Percentiles rank a stretch among this genome's conserved stretches.
Evolutionary conservation across 2,888 invertebrate genomes (phyloP).

Genomic region (Gymnoscelis rufifasciata): DNA sequence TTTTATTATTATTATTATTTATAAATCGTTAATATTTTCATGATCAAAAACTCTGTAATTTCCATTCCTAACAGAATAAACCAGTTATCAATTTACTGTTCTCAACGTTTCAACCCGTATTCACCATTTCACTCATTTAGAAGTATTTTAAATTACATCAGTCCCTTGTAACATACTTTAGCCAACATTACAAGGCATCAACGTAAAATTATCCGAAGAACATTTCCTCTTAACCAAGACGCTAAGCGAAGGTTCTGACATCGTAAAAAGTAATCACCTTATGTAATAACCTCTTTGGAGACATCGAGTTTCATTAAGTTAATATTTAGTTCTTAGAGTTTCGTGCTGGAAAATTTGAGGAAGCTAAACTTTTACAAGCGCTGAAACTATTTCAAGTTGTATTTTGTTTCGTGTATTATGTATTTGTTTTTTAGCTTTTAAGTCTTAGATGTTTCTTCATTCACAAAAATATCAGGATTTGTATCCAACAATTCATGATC

Average conservation of each 20-base stretch:
- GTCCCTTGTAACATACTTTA: background rate
- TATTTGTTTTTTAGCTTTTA: too few species aligned
- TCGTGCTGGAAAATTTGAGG: background rate
- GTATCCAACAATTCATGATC: too few species aligned
- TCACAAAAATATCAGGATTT: too few species aligned
- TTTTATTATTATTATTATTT: too few species aligned
- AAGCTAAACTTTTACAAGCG: background rate
- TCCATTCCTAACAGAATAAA: too few species aligned
- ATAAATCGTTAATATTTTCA: too few species aligned
- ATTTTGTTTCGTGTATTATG: too few species aligned
- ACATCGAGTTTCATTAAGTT: constrained; percentile 20
- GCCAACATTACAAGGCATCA: background rate
- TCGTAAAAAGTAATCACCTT: constrained; percentile 23
- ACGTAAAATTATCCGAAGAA: constrained; percentile 2
- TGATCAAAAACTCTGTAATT: too few species aligned
- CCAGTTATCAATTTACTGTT: too few species aligned
- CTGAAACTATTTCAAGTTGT: background rate
- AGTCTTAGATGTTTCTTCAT: too few species aligned
- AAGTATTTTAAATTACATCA: background rate
- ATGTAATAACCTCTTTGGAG: constrained; percentile 18
- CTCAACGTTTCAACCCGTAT: too few species aligned
- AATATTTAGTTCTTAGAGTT: constrained; percentile 19
- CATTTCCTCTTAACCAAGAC: constrained; percentile 6
- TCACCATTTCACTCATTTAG: too few species aligned
- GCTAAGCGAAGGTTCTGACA: constrained; percentile 21